Conservation (phyloP, 2,113 vertebrate species). For the Lycocorax pyrrhopterus region DNA sequence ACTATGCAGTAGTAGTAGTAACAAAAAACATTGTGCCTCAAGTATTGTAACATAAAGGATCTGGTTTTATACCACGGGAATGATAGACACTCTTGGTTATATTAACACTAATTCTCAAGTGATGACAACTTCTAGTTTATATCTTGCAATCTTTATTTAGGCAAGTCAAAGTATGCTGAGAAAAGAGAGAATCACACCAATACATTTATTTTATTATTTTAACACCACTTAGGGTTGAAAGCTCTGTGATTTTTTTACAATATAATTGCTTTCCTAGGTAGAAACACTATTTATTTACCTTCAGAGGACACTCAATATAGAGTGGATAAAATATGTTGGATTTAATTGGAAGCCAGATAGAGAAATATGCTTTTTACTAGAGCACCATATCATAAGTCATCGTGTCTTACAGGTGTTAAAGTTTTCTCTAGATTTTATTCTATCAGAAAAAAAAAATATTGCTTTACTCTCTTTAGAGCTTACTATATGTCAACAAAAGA, state of each 20-base stretch:
- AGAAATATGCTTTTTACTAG: not conserved
- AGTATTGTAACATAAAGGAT: not conserved
- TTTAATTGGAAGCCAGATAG: not conserved
- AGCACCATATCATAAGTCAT: not conserved
- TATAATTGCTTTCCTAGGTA: not conserved
- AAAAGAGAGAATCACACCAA: not conserved
- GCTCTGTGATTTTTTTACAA: not conserved
- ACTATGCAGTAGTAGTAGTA: not conserved
- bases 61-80: not conserved
- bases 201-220: not conserved
- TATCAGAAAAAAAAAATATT: not conserved
- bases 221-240: not conserved
- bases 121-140: not conserved
- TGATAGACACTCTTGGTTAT: not conserved
- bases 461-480: not conserved
- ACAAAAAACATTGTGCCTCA: not conserved
- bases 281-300: not conserved
- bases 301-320: not conserved
- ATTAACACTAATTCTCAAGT: not conserved
- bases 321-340: not conserved
- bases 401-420: not conserved
- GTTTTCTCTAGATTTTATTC: not conserved
- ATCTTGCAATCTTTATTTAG: not conserved
- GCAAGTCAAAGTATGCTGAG: not conserved
- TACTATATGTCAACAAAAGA: not conserved